Evolutionary conservation across 2,113 vertebrate genomes (phyloP).

Genomic region (Myxocyprinus asiaticus): DNA sequence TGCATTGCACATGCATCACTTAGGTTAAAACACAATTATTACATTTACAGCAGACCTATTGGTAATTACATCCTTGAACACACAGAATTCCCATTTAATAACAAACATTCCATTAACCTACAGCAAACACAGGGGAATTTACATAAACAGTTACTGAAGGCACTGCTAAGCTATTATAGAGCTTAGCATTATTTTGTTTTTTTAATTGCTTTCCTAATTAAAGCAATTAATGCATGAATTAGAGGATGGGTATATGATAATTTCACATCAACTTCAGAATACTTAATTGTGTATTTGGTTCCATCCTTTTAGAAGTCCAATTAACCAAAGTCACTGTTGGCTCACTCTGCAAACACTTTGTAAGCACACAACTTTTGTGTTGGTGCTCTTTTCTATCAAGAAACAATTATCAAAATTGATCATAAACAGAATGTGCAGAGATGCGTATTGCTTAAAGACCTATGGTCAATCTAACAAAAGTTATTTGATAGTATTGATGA

Average conservation of each 20-base stretch:
- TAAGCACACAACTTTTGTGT: no score
- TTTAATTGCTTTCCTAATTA: conserved; percentile 79
- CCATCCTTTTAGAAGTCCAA: conserved; percentile 50
- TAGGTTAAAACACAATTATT: conserved; percentile 49
- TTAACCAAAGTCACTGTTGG: conserved; percentile 72
- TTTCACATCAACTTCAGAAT: conserved; percentile 73
- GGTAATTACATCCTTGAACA: conserved; percentile 78
- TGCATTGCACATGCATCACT: conserved; percentile 41
- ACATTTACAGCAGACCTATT: conserved; percentile 78
- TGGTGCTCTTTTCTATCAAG: background rate
- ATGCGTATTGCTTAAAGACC: background rate
- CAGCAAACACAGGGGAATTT: conserved; percentile 73
- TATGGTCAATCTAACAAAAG: conserved; percentile 5
- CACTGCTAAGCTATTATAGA: conserved; percentile 67
- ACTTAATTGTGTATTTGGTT: conserved; percentile 62
- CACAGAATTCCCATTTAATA: conserved; percentile 77
- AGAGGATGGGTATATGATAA: conserved; percentile 72
- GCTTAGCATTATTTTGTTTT: conserved; percentile 75
- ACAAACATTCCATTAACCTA: conserved; percentile 74
- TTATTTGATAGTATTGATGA: conserved; percentile 12
- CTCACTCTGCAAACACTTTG: background rate
- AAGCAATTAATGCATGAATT: conserved; percentile 77
- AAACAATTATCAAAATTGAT: background rate
- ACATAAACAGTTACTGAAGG: conserved; percentile 57
- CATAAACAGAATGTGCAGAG: no score